phyloP scores from a whole-genome alignment of 2,888 invertebrate species.

The Xestoiulus laeticollis region DNA sequence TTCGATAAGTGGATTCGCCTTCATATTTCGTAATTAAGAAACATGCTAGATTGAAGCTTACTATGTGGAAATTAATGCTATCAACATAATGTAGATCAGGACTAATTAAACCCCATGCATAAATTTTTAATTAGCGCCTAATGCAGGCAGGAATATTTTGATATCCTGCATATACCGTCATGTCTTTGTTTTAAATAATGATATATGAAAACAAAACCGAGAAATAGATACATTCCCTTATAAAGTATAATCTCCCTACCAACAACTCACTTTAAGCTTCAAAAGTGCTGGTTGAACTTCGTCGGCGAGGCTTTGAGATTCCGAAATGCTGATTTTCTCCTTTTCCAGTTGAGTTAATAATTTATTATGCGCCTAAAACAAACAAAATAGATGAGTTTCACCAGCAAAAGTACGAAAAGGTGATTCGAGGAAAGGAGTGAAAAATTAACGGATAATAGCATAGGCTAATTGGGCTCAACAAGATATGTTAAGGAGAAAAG shows the following conservation, averaged over 20 bases:
- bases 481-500: neutral
- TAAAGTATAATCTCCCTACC: neutral
- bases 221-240: neutral
- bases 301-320: slow-evolving; percentile 90
- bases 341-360: slow-evolving; percentile 86
- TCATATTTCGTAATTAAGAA: too few species aligned
- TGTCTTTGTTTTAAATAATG: neutral
- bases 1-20: too few species aligned
- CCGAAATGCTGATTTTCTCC: slow-evolving; percentile 78
- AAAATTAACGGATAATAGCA: slow-evolving; percentile 7
- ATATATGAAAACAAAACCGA: neutral
- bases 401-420: neutral
- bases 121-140: neutral
- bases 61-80: neutral
- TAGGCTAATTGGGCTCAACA: slow-evolving; percentile 11
- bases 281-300: slow-evolving; percentile 66
- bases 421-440: neutral
- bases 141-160: neutral
- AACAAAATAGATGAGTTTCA: neutral
- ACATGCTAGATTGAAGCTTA: too few species aligned
- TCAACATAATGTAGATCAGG: neutral
- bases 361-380: slow-evolving; percentile 80
- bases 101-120: neutral
- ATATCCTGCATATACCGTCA: neutral
- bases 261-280: slow-evolving; percentile 55